Base-by-base conservation (phyloP, 2,113 vertebrate genomes). In the Tichodroma muraria region DNA sequence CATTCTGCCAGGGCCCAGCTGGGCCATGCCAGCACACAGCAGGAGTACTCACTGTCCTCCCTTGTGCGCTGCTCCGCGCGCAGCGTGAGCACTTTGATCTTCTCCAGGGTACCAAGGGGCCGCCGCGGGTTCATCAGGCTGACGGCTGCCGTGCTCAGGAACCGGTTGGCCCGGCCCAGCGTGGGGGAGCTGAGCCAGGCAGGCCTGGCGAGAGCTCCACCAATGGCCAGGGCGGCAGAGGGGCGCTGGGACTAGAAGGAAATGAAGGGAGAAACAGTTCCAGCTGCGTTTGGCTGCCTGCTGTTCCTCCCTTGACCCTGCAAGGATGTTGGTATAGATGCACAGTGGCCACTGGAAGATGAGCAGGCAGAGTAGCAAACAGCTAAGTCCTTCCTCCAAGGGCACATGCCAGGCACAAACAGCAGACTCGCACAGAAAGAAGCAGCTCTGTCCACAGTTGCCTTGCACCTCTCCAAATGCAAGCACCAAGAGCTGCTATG, bases 171-270 rank as follows among this genome's bases (percentile, higher is more conserved):
- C 66, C 99, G 98, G 47, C 99, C 99, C 96, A 99, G 93, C 6
- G 99, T 99, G 11, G 99, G 99, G 38, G 99, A 99, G 91, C 99
- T 99, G 89, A 99, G 96, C 99, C 99, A 99, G 96, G 98, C 98
- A 24, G 99, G 99, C 71, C 99, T 97, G 21, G 99, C 98, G 42
- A 99, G 96, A 15, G 99, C 98, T 2, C 98, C 99, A 6, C 99
- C 99, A 33, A 99, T 98, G 31, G 99, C 98, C 38, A 98, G 95
- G 17, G 99, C 98, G 0, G 99, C 98, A n/a, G 98, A 95, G 3
- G 98, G 98, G 80, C 99, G 98, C 98, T 99, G 97, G 45, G 80
- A 95, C 91, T 97, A 75, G 80, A 54, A 90, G 52, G 42, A 69
- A 94, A 92, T 23, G 7, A 80, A 71, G 38, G 93, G 28, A 81